phyloP scores from a whole-genome alignment of 35 echinoderm and acorn worm genomes.

The Ptychodera flava region DNA sequence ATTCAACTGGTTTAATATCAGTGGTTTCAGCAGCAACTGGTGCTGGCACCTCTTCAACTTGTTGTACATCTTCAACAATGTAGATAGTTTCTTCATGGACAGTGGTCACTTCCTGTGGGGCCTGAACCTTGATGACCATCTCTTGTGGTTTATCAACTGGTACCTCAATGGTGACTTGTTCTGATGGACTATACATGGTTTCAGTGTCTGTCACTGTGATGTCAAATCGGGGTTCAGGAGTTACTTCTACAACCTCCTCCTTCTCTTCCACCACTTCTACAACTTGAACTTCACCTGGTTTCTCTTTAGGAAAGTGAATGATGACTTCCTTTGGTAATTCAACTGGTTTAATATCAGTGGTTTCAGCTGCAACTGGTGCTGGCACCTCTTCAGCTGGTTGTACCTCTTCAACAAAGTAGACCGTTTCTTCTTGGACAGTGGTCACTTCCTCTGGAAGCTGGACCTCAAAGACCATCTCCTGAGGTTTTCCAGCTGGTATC shows the following conservation, averaged over 20 bases:
- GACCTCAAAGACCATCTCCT: neutral
- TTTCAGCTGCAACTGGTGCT: neutral
- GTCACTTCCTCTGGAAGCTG: neutral
- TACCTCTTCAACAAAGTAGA: constrained; percentile 31
- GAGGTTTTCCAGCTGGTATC: neutral
- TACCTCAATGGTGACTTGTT: no score
- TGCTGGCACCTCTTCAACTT: no score
- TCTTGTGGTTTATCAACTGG: constrained; percentile 35
- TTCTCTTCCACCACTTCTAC: no score
- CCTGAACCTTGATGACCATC: no score
- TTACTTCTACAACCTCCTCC: constrained; percentile 19
- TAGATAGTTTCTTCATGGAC: constrained; percentile 44
- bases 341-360: neutral
- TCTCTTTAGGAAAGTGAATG: constrained; percentile 36
- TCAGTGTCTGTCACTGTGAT: no score
- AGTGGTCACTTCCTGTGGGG: constrained; percentile 2
- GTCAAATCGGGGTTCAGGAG: constrained; percentile 9
- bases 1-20: constrained; percentile 26
- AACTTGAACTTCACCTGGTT: constrained; percentile 36
- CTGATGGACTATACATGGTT: no score
- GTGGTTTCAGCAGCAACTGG: no score
- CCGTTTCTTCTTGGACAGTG: constrained; percentile 40
- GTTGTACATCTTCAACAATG: constrained; percentile 33
- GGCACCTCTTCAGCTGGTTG: neutral
- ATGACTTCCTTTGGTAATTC: constrained; percentile 45